Evolutionary conservation across 2,797 vertebrate genomes (phyloP).

Genomic region (Morelia viridis): DNA sequence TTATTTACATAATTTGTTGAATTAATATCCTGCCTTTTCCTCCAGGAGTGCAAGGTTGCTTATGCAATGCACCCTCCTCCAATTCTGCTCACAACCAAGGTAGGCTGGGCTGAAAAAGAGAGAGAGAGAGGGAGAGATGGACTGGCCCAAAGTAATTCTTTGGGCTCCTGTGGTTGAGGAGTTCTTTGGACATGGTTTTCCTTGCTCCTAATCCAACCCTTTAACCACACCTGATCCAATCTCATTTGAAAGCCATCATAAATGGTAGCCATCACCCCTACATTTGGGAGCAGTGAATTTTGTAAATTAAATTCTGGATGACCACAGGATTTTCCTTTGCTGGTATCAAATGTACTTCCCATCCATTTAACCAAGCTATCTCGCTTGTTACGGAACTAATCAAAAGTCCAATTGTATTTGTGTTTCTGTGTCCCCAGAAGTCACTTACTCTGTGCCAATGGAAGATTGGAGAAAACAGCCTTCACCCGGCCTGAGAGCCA

Average conservation of each 20-base stretch:
- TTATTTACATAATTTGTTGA: not conserved
- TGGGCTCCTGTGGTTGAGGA: not conserved
- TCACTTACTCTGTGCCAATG: conserved; percentile 82
- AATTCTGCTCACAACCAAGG: too few relatives aligned
- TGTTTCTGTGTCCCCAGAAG: too few relatives aligned
- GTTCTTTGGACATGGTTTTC: not conserved
- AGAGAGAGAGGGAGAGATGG: too few relatives aligned
- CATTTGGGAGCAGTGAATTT: not conserved
- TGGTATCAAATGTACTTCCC: not conserved
- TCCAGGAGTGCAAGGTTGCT: too few relatives aligned
- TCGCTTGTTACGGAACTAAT: too few relatives aligned
- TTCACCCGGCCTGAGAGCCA: conserved; percentile 89
- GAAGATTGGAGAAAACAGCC: conserved; percentile 84
- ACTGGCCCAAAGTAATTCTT: not conserved
- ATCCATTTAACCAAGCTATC: not conserved
- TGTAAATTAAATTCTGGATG: not conserved
- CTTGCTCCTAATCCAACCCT: not conserved
- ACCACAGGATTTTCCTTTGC: not conserved
- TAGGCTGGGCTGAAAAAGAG: too few relatives aligned
- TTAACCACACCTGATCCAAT: not conserved
- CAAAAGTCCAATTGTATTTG: not conserved
- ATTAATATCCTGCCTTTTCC: not conserved
- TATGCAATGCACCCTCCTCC: too few relatives aligned
- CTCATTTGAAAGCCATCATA: not conserved
- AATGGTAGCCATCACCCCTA: not conserved